phyloP scores from a whole-genome alignment of 2,888 invertebrate genomes.

The Taenaris catops region DNA sequence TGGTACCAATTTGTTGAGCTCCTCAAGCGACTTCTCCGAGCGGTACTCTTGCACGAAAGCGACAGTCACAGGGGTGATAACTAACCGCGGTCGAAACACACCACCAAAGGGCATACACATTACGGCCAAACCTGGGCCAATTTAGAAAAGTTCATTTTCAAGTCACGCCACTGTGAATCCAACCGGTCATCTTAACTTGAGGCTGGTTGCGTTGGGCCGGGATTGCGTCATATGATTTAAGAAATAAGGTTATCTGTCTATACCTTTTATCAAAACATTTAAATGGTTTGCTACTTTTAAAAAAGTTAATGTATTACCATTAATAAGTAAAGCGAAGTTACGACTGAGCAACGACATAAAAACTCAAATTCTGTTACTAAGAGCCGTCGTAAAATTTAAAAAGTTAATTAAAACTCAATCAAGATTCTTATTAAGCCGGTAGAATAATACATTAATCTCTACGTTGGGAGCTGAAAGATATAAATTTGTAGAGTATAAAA shows the following conservation, averaged over 20 bases:
- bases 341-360: constrained; percentile 20
- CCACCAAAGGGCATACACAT: no score
- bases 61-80: no score
- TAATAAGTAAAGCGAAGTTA: constrained; percentile 20
- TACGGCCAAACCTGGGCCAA: no score
- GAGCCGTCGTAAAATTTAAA: constrained; percentile 24
- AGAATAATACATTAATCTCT: constrained; percentile 25
- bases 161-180: no score
- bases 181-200: no score
- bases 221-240: no score
- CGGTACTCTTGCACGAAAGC: constrained; percentile 99
- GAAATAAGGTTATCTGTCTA: no score
- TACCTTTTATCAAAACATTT: constrained; percentile 3
- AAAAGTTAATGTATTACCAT: constrained; percentile 2
- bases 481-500: constrained; percentile 11
- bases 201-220: no score
- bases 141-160: no score
- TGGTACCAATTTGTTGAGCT: constrained; percentile 97
- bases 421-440: constrained; percentile 33
- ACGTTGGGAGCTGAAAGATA: constrained; percentile 19
- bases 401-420: constrained; percentile 39
- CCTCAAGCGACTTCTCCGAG: constrained; percentile 98
- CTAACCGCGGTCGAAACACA: no score
- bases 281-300: background rate
- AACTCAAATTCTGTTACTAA: constrained; percentile 21